phyloP scores from a whole-genome alignment of 2,113 vertebrate species.

The Chionis minor region DNA sequence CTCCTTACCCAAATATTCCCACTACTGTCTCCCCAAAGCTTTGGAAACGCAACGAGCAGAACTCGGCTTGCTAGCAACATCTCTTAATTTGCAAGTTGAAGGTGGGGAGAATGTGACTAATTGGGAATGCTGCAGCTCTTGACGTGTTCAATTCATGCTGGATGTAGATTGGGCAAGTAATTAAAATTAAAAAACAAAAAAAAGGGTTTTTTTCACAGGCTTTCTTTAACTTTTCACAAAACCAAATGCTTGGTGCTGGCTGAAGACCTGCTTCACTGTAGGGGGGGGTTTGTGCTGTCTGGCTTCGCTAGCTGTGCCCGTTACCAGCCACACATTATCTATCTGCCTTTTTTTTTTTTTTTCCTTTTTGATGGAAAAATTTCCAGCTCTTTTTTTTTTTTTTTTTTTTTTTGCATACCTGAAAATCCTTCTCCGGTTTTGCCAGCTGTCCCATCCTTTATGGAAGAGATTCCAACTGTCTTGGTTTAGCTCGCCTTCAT shows the following conservation, averaged over 20 bases:
- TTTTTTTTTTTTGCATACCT: not conserved
- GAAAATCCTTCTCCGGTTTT: not conserved
- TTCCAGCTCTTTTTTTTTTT: not conserved
- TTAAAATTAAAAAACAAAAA: too few species aligned
- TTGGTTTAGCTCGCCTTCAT: not conserved
- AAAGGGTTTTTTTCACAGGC: not conserved
- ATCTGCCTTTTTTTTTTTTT: not conserved
- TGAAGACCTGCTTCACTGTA: not conserved
- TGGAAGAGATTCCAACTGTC: not conserved
- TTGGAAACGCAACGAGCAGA: not conserved
- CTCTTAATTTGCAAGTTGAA: not conserved
- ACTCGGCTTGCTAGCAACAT: not conserved
- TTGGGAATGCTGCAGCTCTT: not conserved
- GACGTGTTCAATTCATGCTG: not conserved
- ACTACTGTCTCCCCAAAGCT: not conserved
- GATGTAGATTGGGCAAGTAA: not conserved
- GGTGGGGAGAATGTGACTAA: not conserved
- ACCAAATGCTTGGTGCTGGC: not conserved
- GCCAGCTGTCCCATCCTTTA: not conserved
- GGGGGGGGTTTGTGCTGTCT: not conserved
- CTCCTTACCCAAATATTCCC: not conserved
- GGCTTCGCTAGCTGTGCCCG: not conserved
- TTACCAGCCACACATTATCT: fast-evolving
- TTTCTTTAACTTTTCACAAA: not conserved
- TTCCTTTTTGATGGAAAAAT: not conserved